Base-by-base conservation (phyloP, 2,113 vertebrate species). In the Oreochromis aureus region DNA sequence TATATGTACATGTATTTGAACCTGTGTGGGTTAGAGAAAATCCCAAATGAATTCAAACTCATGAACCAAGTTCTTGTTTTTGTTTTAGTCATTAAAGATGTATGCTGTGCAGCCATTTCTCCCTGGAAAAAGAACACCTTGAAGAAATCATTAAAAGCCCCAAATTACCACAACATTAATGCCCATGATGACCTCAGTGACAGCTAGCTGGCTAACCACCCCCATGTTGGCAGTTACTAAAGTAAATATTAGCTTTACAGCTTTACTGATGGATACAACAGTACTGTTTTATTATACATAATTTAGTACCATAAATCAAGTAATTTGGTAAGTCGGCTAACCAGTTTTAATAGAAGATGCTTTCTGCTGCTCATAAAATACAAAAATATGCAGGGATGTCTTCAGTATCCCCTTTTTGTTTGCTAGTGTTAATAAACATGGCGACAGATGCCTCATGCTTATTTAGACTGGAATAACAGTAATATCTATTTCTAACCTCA, bases 181-280 rank as follows among this genome's bases (percentile, higher is more conserved):
- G 63, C 34, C 34, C 63, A 0, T 41, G 19, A 15, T 1, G 36
- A 69, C 19, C 12, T 71, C n/a, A 0, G 6, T 1, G 7, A 44
- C 63, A 71, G 63, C 34, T 69, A 22, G 63, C 36, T 10, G 7
- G 63, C 15, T 71, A 44, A 44, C 63, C 36, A 41, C n/a, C 5
- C 19, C n/a, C n/a, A 71, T 71, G 63, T 69, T 39, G 19, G 61
- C 34, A 39, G 19, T 66, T 66, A 39, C 1, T 66, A 39, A 39
- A 0, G 61, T 66, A 66, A 66, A 66, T 39, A 66, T 66, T 22
- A 66, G 61, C 10, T 66, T 22, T 69, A 41, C 11, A 69, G 34
- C 61, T 15, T 22, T 71, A 10, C 3, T 15, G 36, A 0, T 41
- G 1, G n/a, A 41, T 41, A 71, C 19, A 71, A 15, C 12, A 44